A percentile compares a stretch with the other conserved stretches of the same genome.
These are phyloP conservation scores for Atherinomorus stipes DNA, from an alignment of 2,113 vertebrate genomes.

Conservation along the genomic window DNA sequence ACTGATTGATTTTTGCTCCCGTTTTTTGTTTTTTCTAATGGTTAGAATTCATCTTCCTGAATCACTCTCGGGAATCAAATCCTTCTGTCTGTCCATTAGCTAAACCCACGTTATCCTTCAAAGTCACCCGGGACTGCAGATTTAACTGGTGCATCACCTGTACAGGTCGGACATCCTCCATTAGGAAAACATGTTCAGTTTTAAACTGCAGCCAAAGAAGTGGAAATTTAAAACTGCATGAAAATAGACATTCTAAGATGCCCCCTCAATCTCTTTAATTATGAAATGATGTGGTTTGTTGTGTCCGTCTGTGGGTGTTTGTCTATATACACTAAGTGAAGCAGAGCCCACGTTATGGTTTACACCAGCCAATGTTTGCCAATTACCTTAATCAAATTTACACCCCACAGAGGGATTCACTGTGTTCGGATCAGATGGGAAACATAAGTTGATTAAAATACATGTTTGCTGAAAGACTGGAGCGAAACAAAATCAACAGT, in stretches of 20 bases:
- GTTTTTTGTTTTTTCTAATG: too few relatives aligned
- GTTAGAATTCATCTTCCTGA: too few relatives aligned
- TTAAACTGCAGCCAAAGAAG: too few relatives aligned
- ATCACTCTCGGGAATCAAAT: too few relatives aligned
- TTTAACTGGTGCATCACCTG: too few relatives aligned
- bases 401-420: constrained; percentile 55
- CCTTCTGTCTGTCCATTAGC: too few relatives aligned
- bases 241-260: not conserved
- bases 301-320: constrained; percentile 38
- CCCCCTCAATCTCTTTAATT: not conserved
- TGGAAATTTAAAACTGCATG: too few relatives aligned
- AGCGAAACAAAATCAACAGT: constrained; percentile 33
- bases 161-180: too few relatives aligned
- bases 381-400: constrained; percentile 79
- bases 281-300: not conserved
- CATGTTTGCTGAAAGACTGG: constrained; percentile 61
- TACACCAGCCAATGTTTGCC: constrained; percentile 52
- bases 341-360: constrained; percentile 38
- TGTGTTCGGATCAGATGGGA: constrained; percentile 72
- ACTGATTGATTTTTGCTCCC: too few relatives aligned
- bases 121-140: too few relatives aligned
- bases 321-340: constrained; percentile 31
- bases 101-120: too few relatives aligned
- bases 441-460: constrained; percentile 76
- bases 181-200: too few relatives aligned